Evolutionary conservation across 2,797 vertebrate species (phyloP).

Genomic region (Sebastes baramenuke): DNA sequence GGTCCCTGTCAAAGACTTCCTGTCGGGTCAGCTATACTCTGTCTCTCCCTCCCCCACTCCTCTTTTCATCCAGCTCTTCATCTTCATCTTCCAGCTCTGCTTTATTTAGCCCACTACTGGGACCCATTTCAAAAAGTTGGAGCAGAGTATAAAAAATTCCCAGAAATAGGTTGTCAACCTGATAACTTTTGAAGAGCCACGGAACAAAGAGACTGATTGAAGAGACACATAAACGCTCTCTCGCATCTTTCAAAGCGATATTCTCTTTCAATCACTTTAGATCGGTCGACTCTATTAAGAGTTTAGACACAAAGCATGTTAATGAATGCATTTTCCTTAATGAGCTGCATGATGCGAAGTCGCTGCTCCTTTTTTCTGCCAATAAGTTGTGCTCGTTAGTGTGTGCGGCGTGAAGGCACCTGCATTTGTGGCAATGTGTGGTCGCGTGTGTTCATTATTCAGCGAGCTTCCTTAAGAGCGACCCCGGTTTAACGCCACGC

Average conservation of each 20-base stretch:
- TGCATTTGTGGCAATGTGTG: conserved; percentile 17
- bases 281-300: background rate
- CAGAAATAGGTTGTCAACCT: conserved; percentile 45
- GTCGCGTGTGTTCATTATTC: conserved; percentile 46
- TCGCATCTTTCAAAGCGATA: conserved; percentile 7
- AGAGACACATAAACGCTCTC: background rate
- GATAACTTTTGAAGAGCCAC: conserved; percentile 27
- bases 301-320: conserved; percentile 40
- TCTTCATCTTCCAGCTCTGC: conserved; percentile 37
- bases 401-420: conserved; percentile 2
- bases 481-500: conserved; percentile 47
- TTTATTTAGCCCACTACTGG: conserved; percentile 56
- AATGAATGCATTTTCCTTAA: conserved; percentile 47
- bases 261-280: conserved; percentile 9
- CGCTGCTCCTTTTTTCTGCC: background rate
- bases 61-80: conserved; percentile 34
- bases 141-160: conserved; percentile 10
- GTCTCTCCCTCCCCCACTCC: background rate
- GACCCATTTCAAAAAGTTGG: conserved; percentile 52
- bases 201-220: conserved; percentile 37
- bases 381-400: background rate
- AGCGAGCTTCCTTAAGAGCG: conserved; percentile 48
- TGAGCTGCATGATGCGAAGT: conserved; percentile 36
- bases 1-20: conserved; percentile 77
- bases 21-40: conserved; percentile 64